Evolutionary conservation across 2,113 vertebrate genomes (phyloP).

Genomic region (Perccottus glenii): DNA sequence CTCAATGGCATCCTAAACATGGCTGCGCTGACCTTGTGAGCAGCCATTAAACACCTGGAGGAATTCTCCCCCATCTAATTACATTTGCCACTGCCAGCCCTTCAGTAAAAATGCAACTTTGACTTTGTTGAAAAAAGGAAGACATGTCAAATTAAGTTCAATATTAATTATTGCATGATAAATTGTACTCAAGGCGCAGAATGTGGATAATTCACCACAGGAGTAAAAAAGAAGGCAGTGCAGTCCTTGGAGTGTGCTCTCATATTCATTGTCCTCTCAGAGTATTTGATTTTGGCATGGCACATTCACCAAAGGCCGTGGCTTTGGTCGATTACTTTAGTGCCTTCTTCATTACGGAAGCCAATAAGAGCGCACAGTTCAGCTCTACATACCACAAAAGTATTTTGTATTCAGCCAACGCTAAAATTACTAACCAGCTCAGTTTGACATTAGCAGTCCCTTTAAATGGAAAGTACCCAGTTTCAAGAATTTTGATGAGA

Average conservation of each 20-base stretch:
- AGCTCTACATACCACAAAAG: conserved; percentile 5
- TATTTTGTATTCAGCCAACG: not conserved
- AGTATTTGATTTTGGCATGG: conserved; percentile 7
- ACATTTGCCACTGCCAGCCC: conserved; percentile 68
- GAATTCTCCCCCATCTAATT: conserved; percentile 76
- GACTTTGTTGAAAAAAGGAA: conserved; percentile 44
- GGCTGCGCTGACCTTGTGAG: conserved; percentile 76
- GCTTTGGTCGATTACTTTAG: conserved; percentile 1
- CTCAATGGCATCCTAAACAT: conserved; percentile 74
- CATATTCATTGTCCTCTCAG: not conserved
- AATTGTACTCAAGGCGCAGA: conserved; percentile 11
- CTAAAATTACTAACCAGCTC: not conserved
- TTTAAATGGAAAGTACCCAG: no score
- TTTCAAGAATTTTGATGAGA: no score
- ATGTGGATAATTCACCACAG: not conserved
- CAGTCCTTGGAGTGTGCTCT: conserved; percentile 1
- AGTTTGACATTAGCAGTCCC: no score
- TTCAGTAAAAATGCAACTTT: conserved; percentile 53
- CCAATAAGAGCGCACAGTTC: conserved; percentile 6
- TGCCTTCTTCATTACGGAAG: conserved; percentile 8
- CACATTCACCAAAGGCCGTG: conserved; percentile 9
- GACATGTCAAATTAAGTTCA: conserved; percentile 46
- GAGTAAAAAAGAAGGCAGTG: not conserved
- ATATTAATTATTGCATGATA: conserved; percentile 48
- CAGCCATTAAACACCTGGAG: conserved; percentile 80